Evolutionary conservation across 2,113 vertebrate genomes (phyloP).

Genomic region (Hyla sarda): DNA sequence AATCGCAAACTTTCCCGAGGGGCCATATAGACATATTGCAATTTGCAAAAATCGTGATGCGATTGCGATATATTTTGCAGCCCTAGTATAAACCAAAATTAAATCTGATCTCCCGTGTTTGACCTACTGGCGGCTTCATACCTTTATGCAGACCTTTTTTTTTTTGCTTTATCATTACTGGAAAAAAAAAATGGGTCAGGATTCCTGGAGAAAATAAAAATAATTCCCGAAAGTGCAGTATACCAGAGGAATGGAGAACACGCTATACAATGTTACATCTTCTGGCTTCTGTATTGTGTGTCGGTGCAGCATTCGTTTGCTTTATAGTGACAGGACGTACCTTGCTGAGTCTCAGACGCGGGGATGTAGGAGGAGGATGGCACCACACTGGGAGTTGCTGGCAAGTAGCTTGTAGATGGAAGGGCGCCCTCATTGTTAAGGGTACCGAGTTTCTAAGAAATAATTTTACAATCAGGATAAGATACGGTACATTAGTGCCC

Average conservation of each 20-base stretch:
- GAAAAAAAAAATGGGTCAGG: not conserved
- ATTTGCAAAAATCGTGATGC: no score
- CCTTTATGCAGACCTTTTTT: no score
- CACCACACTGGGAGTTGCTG: slow-evolving; percentile 94
- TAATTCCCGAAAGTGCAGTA: no score
- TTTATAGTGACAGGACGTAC: slow-evolving; percentile 63
- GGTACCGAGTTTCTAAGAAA: slow-evolving; percentile 90
- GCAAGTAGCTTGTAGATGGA: slow-evolving; percentile 96
- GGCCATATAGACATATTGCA: no score
- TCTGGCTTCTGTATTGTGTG: not conserved
- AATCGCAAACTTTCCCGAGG: no score
- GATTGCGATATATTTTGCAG: no score
- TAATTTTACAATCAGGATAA: not conserved
- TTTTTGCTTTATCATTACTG: not conserved
- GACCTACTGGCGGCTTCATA: no score
- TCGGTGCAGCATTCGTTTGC: not conserved
- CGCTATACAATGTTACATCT: not conserved
- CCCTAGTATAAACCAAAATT: no score
- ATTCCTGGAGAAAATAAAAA: not conserved
- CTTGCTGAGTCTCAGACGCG: slow-evolving; percentile 84
- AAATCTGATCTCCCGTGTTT: no score
- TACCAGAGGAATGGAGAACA: no score
- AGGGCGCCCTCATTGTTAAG: slow-evolving; percentile 90
- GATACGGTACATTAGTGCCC: not conserved
- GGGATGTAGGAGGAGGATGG: slow-evolving; percentile 94